Evolutionary conservation across 2,797 vertebrate species (phyloP), one percentile per base, ranked within the genome.

Genomic region (Trematomus bernacchii): DNA sequence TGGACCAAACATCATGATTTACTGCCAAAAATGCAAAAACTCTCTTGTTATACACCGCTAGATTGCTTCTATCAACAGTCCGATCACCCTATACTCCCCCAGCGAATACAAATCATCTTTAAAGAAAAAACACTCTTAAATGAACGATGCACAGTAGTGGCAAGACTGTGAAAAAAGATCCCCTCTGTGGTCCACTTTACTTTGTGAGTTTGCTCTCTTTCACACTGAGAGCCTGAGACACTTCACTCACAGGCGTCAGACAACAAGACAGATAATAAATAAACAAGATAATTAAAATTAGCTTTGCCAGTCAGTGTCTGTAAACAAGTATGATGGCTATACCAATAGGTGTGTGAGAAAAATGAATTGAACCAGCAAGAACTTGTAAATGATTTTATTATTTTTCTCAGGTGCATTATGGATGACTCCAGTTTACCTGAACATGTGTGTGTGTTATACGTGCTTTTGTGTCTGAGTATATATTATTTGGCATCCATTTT

Each of bases 401-500:
- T 78, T 52, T 27, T 59, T 40, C 13, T 60, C 18, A 50, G 60
- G 6, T 66, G 58, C 23, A 80, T 66, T 60, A 70, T 42, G 33
- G 51, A 80, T 43, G 62, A 18, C 33, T 65, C 2, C 3, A 7
- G 33, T 19, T 30, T 43, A n/a, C 16, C 27, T 68, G 19, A 77
- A 66, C 44, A 2, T 21, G 5, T 3, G 8, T 33, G 8, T 48
- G 40, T 21, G 18, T 46, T 46, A 37, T 37, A 18, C 16, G 21
- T 62, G 5, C 50, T 21, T 44, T 3, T 65, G 44, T 51, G 33
- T 60, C 43, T 53, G 12, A 7, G 21, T 43, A 63, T 63, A 13
- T 43, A 77, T 52, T 74, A 80, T 84, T 88, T 81, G 27, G 57
- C 62, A 70, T 66, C 42, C 18, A 71, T 48, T 51, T 85, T 83